Conservation (phyloP, 2,888 invertebrate species). For the Agrotis segetum region DNA sequence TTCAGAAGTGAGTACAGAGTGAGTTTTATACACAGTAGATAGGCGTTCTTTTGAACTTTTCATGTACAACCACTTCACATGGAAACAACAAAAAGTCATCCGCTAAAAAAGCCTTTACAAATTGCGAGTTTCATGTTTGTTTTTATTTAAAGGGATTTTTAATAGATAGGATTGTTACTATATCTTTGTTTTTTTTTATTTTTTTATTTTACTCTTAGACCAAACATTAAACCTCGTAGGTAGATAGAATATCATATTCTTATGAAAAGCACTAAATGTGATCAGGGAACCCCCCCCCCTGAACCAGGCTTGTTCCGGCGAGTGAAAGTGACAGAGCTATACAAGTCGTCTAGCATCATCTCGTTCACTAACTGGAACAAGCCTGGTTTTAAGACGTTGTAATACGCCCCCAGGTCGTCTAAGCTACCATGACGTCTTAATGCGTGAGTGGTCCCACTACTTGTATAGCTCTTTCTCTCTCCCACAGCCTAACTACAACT, state of each 20-base stretch:
- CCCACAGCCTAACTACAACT: too few species aligned
- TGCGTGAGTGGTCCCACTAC: too few species aligned
- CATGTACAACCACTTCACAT: background rate
- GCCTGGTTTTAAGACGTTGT: too few species aligned
- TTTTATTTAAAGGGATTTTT: background rate
- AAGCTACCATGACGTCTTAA: too few species aligned
- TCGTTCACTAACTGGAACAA: too few species aligned
- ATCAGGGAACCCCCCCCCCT: too few species aligned
- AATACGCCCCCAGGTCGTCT: too few species aligned
- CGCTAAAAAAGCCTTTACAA: background rate
- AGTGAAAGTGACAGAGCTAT: too few species aligned
- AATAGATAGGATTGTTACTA: background rate
- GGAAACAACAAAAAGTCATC: slow-evolving; percentile 1
- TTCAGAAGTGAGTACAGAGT: background rate
- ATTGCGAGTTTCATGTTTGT: slow-evolving; percentile 3
- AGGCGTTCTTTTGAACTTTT: background rate
- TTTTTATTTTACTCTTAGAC: background rate
- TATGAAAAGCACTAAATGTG: too few species aligned
- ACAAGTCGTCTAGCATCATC: too few species aligned
- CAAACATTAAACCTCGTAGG: background rate
- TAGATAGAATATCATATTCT: background rate
- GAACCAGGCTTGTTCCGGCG: too few species aligned
- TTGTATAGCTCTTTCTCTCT: too few species aligned
- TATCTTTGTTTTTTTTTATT: background rate
- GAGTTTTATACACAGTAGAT: slow-evolving; percentile 6